Base-by-base conservation (phyloP, 2,888 invertebrate species). In the Agrotis ipsilon region DNA sequence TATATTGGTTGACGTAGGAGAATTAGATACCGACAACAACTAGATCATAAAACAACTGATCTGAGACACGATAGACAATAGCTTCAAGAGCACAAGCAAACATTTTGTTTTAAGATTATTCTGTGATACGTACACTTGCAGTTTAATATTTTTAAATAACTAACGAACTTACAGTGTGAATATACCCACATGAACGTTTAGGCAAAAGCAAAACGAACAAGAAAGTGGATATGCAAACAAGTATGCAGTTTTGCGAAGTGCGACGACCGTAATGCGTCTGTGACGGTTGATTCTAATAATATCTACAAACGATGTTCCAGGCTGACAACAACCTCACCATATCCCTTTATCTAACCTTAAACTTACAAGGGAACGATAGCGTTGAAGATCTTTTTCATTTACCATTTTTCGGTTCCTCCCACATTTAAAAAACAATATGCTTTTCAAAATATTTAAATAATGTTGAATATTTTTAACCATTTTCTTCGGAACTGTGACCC, bases 211-310 rank as follows among this genome's bases (percentile, higher is more conserved):
- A 78, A 76, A 81, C 67, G 70, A 74, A 71, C 72, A 81, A 78
- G 76, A 77, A 80, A 77, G 83, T 83, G 79, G 79, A 84, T 84
- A 84, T 77, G 83, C 76, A 83, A 84, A 88, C 83, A 82, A 73
- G 82, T 84, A 82, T 88, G 85, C 85, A 87, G 87, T 89, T 89
- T 90, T 87, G 85, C 86, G 80, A 90, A 91, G 93, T 90, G 91
- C 92, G 92, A 89, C 87, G 93, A 93, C 93, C 93, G 90, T 88
- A 86, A 87, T 88, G 87, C 87, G 89, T 84, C 87, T 87, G 85
- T 79, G 82, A 85, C 87, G 78, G 80, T 85, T 80, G 86, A 84
- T 86, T 91, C 93, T 93, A 93, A 90, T 91, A 90, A 93, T 93
- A 93, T 88, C 90, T 81, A 69, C 83, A 81, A 83, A 83, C 87